Evolutionary conservation across 35 echinoderm and acorn worm species (phyloP).

Genomic region (Apostichopus parvimensis): DNA sequence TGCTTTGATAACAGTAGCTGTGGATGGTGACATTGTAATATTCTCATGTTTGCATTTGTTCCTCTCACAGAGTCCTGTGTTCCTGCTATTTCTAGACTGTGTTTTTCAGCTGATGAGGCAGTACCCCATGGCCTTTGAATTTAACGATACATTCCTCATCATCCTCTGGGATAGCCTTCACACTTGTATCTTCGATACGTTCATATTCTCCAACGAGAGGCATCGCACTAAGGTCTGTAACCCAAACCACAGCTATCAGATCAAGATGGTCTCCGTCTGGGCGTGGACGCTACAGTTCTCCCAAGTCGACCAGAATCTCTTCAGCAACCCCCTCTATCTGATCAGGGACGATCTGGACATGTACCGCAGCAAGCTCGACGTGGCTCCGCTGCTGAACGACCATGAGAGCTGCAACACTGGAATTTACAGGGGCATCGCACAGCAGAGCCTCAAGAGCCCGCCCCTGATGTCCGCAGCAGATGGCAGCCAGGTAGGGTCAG

Average conservation of each 20-base stretch:
- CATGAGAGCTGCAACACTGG: constrained; percentile 67
- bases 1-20: too few relatives aligned
- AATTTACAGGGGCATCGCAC: constrained; percentile 66
- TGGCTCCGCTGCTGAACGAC: constrained; percentile 38
- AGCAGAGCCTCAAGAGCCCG: constrained; percentile 10
- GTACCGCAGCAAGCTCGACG: constrained; percentile 45
- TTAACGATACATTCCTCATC: constrained; percentile 97
- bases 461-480: neutral
- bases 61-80: constrained; percentile 76
- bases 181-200: constrained; percentile 90
- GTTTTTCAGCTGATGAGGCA: constrained; percentile 91
- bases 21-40: too few relatives aligned
- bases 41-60: neutral
- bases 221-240: constrained; percentile 58
- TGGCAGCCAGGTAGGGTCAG: neutral
- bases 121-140: constrained; percentile 93
- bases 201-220: constrained; percentile 87
- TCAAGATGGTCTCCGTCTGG: constrained; percentile 86
- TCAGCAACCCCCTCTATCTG: constrained; percentile 94
- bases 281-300: constrained; percentile 95
- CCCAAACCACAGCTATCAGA: neutral
- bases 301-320: constrained; percentile 82
- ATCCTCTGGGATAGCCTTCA: constrained; percentile 92
- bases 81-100: constrained; percentile 95
- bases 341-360: constrained; percentile 61